Evolutionary conservation across 1,140 invertebrate genomes (phyloP), one percentile per base, ranked within the genome.

Genomic region (Dryas iulia): DNA sequence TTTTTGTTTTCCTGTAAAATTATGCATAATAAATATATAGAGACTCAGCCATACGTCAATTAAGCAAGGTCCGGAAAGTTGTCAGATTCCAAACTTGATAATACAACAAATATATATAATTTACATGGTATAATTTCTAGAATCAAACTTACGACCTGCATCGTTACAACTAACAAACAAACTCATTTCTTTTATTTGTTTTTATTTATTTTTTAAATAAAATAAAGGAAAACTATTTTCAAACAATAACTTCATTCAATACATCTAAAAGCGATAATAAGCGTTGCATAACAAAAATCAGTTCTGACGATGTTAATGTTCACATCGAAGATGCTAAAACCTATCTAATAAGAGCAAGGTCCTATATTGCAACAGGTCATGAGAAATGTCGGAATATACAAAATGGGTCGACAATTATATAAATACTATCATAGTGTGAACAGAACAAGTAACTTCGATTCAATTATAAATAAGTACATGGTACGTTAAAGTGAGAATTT

Each of bases 311-410:
- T 73, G 79, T 67, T 83, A 85, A 81, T 61, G 60, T 76, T 72
- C 64, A 74, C 67, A 73, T 76, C 33, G 58, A 73, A 57, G 65
- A 84, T 83, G 84, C 77, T 87, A 87, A 89, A 77, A 81, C 74
- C 64, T 54, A 75, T 77, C 58, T 83, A 89, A 87, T 82, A 73
- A 79, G 82, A 80, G 71, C 86, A 74, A 86, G 83, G 84, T 82
- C 74, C 78, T 33, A 59, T 59, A 76, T 86, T 89, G 77, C 84
- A 72, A 83, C 74, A 87, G 70, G 25, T 52, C 75, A 79, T 86
- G 83, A 74, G 86, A 89, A 86, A 70, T 64, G 33, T 59, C 63
- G 33, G 59, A 68, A 56, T 28, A 52, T 52, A 60, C 24, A 54
- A 26, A 60, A 68, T 33, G 33, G 54, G n/a, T 28, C 52, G n/a